Base-by-base conservation (phyloP, 2,888 invertebrate genomes). In the Gymnoscelis rufifasciata region DNA sequence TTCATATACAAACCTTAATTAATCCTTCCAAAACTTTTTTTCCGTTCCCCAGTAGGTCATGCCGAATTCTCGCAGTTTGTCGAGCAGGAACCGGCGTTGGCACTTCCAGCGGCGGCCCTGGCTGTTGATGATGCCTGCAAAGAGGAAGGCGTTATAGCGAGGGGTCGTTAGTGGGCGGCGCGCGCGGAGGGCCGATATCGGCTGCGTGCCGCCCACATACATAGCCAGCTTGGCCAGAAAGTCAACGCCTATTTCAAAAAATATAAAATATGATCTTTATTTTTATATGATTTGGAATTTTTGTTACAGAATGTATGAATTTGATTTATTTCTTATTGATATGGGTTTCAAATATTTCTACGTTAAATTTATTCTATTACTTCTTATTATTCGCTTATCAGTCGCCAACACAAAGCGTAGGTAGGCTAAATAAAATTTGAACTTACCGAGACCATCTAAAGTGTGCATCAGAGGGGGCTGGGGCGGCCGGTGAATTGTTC, bases 401-500 rank as follows among this genome's bases (percentile, higher is more conserved):
- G n/a, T n/a, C n/a, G n/a, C n/a, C n/a, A n/a, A n/a, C n/a, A n/a
- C n/a, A n/a, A n/a, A n/a, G n/a, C n/a, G n/a, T n/a, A n/a, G n/a
- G n/a, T n/a, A n/a, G n/a, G 7, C 23, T 35, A 7, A 14, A 36
- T 26, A 4, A 13, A 30, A 26, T 11, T 7, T 33, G 35, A 55
- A 91, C 95, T 94, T 79, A 97, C 97, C 97, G 62, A 95, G 95
- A 65, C 96, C 96, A 68, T 94, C 95, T 41, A 97, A 89, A 42
- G 96, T 94, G 68, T 93, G 92, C 90, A 93, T 95, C 71, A 97
- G 93, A 51, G 95, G 95, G 23, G 94, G 70, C 92, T 93, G 47
- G 97, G 97, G 45, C 97, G 91, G 46, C 95, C 96, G 58, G 95
- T 95, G 81, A 97, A 96, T 68, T 95, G 95, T 68, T 95, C 95